Evolutionary conservation across 1,140 invertebrate species (phyloP), one percentile per base, ranked within the genome.

Genomic region (Dendrolimus punctatus): DNA sequence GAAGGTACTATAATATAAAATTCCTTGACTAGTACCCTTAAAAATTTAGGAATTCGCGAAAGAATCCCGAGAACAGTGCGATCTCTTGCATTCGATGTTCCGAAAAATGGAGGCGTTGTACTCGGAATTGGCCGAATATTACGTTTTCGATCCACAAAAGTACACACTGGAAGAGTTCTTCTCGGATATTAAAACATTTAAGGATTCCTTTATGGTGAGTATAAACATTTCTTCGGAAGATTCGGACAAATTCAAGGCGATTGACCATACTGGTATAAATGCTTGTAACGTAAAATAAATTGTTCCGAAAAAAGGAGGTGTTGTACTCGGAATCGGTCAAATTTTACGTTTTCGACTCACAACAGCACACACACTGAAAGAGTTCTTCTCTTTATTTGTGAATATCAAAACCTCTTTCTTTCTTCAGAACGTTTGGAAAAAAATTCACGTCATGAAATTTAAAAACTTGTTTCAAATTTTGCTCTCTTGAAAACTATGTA

Each of bases 121-220:
- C 85, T 90, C 90, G 23, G 93, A 95, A 48, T 86, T 99, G 6
- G 92, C 95, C 0, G 96, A 98, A 73, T 99, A 95, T 81, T 99
- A 93, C 82, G 91, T 93, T 3, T 99, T 99, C 87, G 98, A 99
- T 74, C 92, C 93, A 8, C 92, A 92, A 60, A 99, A 99, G 80
- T 99, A 99, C 74, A 93, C 93, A 0, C 91, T 99, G 52, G 98
- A 99, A 71, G 98, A 99, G 77, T 99, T 99, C 88, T 99, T 99
- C 80, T 90, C 90, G 0, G 98, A 99, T 73, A 91, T 99, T 46
- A 99, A 98, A 87, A 93, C 91, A 1, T 99, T 99, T 76, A 98
- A 98, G 79, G 96, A 98, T 77, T 91, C 93, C 38, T 99, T 99
- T 81, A 82, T 91, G 69, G 95, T 97, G 85, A 91, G 90, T 89